Conservation (phyloP, 2,888 invertebrate species). For the Cantharis nigra region DNA sequence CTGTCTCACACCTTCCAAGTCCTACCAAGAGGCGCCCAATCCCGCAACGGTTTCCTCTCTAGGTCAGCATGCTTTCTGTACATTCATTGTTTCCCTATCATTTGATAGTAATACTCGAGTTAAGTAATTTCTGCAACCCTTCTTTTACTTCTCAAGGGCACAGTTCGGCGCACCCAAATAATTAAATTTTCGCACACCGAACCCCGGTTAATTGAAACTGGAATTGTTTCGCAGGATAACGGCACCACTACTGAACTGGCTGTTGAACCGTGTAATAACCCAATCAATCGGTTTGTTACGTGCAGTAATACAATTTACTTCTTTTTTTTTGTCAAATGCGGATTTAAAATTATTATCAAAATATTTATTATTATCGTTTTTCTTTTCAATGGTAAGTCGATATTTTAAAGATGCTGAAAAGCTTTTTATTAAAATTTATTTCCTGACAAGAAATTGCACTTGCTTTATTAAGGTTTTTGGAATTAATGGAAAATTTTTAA, state of each 20-base stretch:
- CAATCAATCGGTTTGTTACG: constrained; percentile 7
- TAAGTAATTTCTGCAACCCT: constrained; percentile 30
- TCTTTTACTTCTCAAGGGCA: constrained; percentile 32
- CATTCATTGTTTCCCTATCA: constrained; percentile 43
- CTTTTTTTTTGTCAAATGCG: neutral
- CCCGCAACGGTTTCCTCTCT: constrained; percentile 48
- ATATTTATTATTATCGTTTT: neutral
- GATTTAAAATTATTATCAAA: neutral
- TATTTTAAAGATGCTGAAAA: neutral
- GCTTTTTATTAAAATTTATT: neutral
- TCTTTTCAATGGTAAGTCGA: neutral
- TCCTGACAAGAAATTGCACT: neutral
- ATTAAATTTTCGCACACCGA: neutral
- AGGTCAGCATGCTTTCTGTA: constrained; percentile 47
- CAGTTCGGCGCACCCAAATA: constrained; percentile 18
- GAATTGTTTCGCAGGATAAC: neutral
- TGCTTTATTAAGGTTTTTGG: neutral
- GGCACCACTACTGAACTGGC: neutral
- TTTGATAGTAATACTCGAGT: constrained; percentile 33
- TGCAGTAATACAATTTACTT: neutral
- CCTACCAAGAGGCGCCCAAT: constrained; percentile 47
- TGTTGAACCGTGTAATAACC: constrained; percentile 5
- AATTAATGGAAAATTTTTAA: neutral
- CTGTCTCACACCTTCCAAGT: constrained; percentile 44
- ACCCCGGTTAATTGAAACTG: neutral